Evolutionary conservation across 1,140 invertebrate species (phyloP).

Genomic region (Trachelipus rathkii): DNA sequence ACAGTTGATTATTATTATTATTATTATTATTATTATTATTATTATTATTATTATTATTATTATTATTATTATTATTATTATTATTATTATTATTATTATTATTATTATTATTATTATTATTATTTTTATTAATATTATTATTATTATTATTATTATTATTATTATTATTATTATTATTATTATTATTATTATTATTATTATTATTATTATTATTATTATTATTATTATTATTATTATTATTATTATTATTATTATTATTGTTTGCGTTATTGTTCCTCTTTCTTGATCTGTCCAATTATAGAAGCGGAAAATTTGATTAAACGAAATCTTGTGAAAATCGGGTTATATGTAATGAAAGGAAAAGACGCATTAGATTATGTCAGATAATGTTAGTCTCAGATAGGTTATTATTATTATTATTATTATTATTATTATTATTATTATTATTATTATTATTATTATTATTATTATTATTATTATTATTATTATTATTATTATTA

Average conservation of each 20-base stretch:
- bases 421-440: slow-evolving; percentile 11
- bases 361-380: too few relatives aligned
- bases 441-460: slow-evolving; percentile 1
- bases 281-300: too few relatives aligned
- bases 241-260: too few relatives aligned
- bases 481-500: slow-evolving; percentile 2
- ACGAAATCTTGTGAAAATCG: too few relatives aligned
- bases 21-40: slow-evolving; percentile 6
- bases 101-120: slow-evolving; percentile 12
- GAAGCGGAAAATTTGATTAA: too few relatives aligned
- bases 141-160: slow-evolving; percentile 11
- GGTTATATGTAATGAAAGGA: too few relatives aligned
- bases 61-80: slow-evolving; percentile 15
- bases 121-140: neutral
- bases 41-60: slow-evolving; percentile 13
- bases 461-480: neutral
- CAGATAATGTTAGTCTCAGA: too few relatives aligned
- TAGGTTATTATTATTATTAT: neutral
- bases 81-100: slow-evolving; percentile 15
- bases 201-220: too few relatives aligned
- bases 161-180: slow-evolving; percentile 12
- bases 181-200: neutral
- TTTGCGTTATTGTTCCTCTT: too few relatives aligned
- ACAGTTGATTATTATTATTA: too few relatives aligned
- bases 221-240: too few relatives aligned